A percentile compares a stretch with the other conserved stretches of the same genome.
These are phyloP conservation scores for Cryptotis parvus DNA, from an alignment of 2,113 vertebrate species.

Conservation along the genomic window DNA sequence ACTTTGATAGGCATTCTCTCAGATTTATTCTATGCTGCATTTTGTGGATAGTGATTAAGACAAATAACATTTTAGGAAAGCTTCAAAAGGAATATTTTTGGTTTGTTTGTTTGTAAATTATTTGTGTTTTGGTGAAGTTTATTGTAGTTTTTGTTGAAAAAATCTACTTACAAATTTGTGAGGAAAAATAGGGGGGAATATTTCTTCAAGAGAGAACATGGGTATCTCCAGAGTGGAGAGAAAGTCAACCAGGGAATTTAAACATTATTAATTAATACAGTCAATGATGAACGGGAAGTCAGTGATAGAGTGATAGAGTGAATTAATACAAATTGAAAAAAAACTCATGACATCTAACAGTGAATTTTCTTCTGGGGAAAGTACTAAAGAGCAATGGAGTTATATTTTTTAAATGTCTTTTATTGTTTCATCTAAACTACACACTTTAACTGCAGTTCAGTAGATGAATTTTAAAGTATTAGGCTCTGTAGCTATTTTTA, in stretches of 20 bases:
- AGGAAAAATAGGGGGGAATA: too few relatives aligned
- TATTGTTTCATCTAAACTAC: constrained; percentile 39
- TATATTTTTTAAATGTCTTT: not conserved
- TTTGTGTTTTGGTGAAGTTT: too few relatives aligned
- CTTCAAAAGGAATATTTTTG: not conserved
- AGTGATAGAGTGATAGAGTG: too few relatives aligned
- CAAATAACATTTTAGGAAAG: constrained; percentile 42
- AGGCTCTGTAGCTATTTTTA: constrained; percentile 26
- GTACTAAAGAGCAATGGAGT: not conserved
- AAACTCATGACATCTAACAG: constrained; percentile 19
- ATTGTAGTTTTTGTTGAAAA: too few relatives aligned
- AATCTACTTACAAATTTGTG: too few relatives aligned
- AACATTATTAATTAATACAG: constrained; percentile 51
- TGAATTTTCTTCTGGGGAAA: constrained; percentile 58
- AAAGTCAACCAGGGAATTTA: too few relatives aligned
- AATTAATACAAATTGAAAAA: constrained; percentile 58
- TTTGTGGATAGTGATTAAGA: constrained; percentile 58
- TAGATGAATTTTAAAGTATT: not conserved
- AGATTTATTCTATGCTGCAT: not conserved
- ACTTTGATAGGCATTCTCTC: not conserved
- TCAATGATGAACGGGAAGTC: too few relatives aligned
- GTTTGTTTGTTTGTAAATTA: too few relatives aligned
- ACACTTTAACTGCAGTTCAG: not conserved
- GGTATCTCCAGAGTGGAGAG: too few relatives aligned
- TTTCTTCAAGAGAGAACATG: too few relatives aligned